Base-by-base conservation (phyloP, 2,797 vertebrate species). In the Mycteria americana region DNA sequence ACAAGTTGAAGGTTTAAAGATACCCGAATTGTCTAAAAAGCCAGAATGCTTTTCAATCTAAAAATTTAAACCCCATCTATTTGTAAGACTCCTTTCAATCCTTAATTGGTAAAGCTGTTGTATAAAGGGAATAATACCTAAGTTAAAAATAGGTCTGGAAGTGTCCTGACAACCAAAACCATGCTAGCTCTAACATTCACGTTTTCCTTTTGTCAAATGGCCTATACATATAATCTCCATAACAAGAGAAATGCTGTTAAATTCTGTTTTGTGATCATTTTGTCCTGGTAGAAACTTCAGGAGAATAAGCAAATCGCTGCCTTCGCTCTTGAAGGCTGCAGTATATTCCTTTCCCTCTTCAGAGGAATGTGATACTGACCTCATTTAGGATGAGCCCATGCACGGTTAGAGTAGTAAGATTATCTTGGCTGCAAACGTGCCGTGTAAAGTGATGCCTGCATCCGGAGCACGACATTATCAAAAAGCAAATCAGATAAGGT, bases 61-160 rank as follows among this genome's bases (percentile, higher is more conserved):
- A 63, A 88, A 79, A 57, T 7, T 50, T 31, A 11, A 76, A 91
- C 3, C 48, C 31, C 35, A 24, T 88, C 68, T 56, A 5, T 72
- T 80, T 72, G 48, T 37, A 46, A 3, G 2, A 8, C 43, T 87
- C 51, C 57, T 60, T 88, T 64, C 75, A 92, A 25, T 89, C 92
- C 91, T 91, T 96, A 95, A 76, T 88, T 95, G 84, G 93, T 41
- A 85, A 84, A 57, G 85, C 79, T 80, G 41, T 62, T 63, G 39
- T 70, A 30, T 53, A 60, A 81, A 50, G 74, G 77, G 43, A 92
- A 4, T 45, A 79, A 64, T 86, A 85, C 79, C 46, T 37, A 17
- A 43, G 51, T 88, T 96, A 95, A 94, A 95, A 96, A 92, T 91
- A 92, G 85, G 41, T n/a, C 83, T 85, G 60, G 77, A 85, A 23